Evolutionary conservation across 2,888 invertebrate species (phyloP).

Genomic region (Deilephila porcellus): DNA sequence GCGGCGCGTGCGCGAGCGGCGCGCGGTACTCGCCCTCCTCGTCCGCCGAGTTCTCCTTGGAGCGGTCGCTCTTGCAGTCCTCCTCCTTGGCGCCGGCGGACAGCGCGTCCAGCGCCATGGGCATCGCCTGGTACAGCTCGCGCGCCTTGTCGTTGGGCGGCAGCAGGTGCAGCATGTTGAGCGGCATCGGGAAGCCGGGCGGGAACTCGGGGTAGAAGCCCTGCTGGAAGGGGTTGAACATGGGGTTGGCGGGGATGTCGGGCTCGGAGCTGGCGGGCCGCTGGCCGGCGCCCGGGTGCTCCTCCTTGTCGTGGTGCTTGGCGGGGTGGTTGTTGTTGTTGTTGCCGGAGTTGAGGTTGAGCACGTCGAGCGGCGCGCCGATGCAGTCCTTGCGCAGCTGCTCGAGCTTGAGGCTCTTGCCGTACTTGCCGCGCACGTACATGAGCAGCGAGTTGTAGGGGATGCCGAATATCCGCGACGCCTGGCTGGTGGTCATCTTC

Average conservation of each 20-base stretch:
- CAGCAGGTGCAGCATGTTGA: constrained; percentile 93
- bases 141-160: constrained; percentile 91
- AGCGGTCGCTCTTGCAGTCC: constrained; percentile 87
- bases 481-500: constrained; percentile 97
- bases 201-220: constrained; percentile 94
- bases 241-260: constrained; percentile 86
- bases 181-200: constrained; percentile 91
- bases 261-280: constrained; percentile 88
- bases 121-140: constrained; percentile 85
- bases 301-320: constrained; percentile 85
- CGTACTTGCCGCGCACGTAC: constrained; percentile 97
- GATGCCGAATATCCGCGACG: constrained; percentile 95
- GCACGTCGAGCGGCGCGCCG: constrained; percentile 91
- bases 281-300: constrained; percentile 74
- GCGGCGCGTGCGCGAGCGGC: constrained; percentile 49
- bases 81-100: constrained; percentile 84
- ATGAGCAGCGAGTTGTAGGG: constrained; percentile 96
- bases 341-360: constrained; percentile 86
- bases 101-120: constrained; percentile 84
- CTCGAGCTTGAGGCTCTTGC: constrained; percentile 95
- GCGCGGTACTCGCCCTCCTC: constrained; percentile 83
- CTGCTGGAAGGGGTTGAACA: constrained; percentile 91
- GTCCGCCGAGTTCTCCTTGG: constrained; percentile 86
- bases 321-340: constrained; percentile 85
- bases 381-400: constrained; percentile 95